phyloP scores from a whole-genome alignment of 2,797 vertebrate genomes.

The Sebastes nivosus region DNA sequence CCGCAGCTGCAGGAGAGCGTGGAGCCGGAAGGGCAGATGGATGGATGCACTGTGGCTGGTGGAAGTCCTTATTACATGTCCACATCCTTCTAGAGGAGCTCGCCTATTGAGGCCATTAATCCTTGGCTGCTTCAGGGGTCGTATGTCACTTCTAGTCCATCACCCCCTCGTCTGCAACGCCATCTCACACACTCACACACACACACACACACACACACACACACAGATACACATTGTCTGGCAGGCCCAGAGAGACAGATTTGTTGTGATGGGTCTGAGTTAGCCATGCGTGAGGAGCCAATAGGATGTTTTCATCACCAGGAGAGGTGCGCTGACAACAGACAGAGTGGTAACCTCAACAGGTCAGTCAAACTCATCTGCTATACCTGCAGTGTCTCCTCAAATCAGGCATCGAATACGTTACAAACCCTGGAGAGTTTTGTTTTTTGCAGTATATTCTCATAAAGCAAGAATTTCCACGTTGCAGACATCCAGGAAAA shows the following conservation, averaged over 20 bases:
- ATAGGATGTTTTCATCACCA: slow-evolving; percentile 72
- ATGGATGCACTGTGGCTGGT: slow-evolving; percentile 61
- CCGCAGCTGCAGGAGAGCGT: slow-evolving; percentile 58
- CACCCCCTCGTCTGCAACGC: slow-evolving; percentile 42
- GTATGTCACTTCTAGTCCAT: slow-evolving; percentile 75
- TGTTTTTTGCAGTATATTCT: slow-evolving; percentile 5
- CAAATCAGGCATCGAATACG: slow-evolving; percentile 26
- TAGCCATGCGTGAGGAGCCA: slow-evolving; percentile 63
- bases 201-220: slow-evolving; percentile 10
- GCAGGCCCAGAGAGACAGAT: slow-evolving; percentile 46
- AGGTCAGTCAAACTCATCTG: slow-evolving; percentile 54
- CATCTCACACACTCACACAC: slow-evolving; percentile 20
- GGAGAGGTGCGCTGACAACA: slow-evolving; percentile 65
- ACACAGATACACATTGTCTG: background rate
- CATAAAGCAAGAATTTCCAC: slow-evolving; percentile 1
- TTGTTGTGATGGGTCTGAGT: slow-evolving; percentile 71
- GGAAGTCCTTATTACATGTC: slow-evolving; percentile 72
- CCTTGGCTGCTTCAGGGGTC: slow-evolving; percentile 67
- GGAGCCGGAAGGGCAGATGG: slow-evolving; percentile 57
- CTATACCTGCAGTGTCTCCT: slow-evolving; percentile 26
- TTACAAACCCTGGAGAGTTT: slow-evolving; percentile 4
- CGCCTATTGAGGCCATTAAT: slow-evolving; percentile 70
- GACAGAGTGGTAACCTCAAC: slow-evolving; percentile 63
- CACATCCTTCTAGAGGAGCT: slow-evolving; percentile 61
- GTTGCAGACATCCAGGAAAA: slow-evolving; percentile 13